Percentiles rank a stretch among this genome's conserved stretches.
phyloP scores from a whole-genome alignment of 1,140 invertebrate genomes.

The Hylaeus anthracinus region DNA sequence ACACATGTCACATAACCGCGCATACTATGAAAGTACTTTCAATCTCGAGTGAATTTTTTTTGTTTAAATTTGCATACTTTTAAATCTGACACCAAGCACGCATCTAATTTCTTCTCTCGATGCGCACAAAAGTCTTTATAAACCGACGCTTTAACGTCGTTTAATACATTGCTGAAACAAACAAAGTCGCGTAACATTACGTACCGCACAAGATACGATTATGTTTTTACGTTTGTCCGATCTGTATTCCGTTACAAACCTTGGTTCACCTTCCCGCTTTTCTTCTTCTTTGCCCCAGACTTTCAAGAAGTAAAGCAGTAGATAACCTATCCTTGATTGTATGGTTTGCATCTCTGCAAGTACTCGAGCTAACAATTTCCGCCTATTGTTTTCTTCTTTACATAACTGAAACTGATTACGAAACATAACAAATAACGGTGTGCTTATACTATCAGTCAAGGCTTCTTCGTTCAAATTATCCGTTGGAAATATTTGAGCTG shows the following conservation, averaged over 20 bases:
- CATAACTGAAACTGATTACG: conserved; percentile 86
- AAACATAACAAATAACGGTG: conserved; percentile 91
- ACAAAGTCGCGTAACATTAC: conserved; percentile 27
- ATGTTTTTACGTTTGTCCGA: neutral
- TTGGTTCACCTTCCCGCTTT: conserved; percentile 82
- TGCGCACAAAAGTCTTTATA: conserved; percentile 94
- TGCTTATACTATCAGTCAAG: conserved; percentile 89
- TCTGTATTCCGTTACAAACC: conserved; percentile 56
- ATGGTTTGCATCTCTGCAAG: conserved; percentile 88
- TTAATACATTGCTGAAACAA: conserved; percentile 76
- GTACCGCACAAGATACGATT: neutral
- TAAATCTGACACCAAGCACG: conserved; percentile 89
- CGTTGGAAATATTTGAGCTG: conserved; percentile 79
- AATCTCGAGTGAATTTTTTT: neutral
- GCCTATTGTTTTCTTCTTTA: conserved; percentile 89
- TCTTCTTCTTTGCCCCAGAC: conserved; percentile 85
- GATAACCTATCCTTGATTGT: conserved; percentile 90
- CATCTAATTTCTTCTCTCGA: conserved; percentile 89
- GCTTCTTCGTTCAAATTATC: conserved; percentile 81
- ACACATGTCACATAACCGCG: neutral
- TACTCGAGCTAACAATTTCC: conserved; percentile 87
- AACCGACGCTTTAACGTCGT: conserved; percentile 89
- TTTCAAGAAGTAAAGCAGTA: conserved; percentile 93
- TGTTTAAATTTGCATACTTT: conserved; percentile 79
- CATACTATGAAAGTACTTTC: neutral